phyloP scores from a whole-genome alignment of 2,113 vertebrate genomes.

The Eolophus roseicapilla region DNA sequence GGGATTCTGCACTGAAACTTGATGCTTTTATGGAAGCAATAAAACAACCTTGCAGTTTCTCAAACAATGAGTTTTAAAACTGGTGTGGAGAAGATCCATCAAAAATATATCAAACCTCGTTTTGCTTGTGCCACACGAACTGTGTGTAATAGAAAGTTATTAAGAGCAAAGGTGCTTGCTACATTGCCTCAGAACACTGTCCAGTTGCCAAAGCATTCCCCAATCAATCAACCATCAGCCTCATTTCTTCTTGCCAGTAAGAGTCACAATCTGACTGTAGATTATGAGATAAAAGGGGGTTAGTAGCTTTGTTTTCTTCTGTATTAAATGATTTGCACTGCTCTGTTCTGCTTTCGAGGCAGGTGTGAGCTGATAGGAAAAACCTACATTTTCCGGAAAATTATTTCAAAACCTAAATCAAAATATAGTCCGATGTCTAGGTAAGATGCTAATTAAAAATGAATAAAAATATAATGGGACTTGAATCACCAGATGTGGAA shows the following conservation, averaged over 20 bases:
- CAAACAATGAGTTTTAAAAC: constrained; percentile 64
- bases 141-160: constrained; percentile 65
- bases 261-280: constrained; percentile 13
- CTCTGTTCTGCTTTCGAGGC: not conserved
- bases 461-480: not conserved
- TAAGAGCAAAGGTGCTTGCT: constrained; percentile 44
- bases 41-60: constrained; percentile 69
- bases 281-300: constrained; percentile 15
- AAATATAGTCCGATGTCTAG: not conserved
- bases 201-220: constrained; percentile 9
- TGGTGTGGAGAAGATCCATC: constrained; percentile 64
- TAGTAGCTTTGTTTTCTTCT: not conserved
- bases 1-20: constrained; percentile 62
- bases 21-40: constrained; percentile 69
- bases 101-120: constrained; percentile 75
- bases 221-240: constrained; percentile 16
- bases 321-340: not conserved
- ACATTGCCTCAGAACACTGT: constrained; percentile 39
- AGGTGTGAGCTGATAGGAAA: not conserved
- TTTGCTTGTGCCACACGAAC: constrained; percentile 68
- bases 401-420: not conserved
- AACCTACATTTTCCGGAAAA: not conserved
- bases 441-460: not conserved
- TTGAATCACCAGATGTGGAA: not conserved
- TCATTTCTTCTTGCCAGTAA: constrained; percentile 19